A percentile compares a stretch with the other conserved stretches of the same genome.
phyloP scores from a whole-genome alignment of 2,797 vertebrate species.

The Pantherophis alleghaniensis region DNA sequence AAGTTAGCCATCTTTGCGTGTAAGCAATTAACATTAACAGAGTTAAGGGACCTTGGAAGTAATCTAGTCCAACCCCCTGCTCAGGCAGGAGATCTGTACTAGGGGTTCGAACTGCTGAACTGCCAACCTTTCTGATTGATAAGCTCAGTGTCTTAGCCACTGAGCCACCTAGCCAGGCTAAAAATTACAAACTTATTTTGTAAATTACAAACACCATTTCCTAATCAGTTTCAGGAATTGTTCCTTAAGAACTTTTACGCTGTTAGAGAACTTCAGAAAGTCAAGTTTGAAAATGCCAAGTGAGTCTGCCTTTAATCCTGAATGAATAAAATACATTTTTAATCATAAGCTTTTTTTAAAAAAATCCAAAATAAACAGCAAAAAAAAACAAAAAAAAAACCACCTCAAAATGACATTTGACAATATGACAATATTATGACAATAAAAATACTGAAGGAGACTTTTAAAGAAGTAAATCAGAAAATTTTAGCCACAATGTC shows the following conservation, averaged over 20 bases:
- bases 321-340: background rate
- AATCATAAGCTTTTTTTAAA: background rate
- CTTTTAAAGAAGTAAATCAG: background rate
- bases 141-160: no score
- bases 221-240: background rate
- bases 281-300: background rate
- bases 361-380: background rate
- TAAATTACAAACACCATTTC: background rate
- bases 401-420: background rate
- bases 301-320: background rate
- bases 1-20: background rate
- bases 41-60: no score
- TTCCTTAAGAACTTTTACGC: background rate
- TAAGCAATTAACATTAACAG: background rate
- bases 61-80: no score
- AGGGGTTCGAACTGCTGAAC: no score
- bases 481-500: background rate
- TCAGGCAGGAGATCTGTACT: no score
- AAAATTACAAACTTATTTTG: no score
- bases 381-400: background rate
- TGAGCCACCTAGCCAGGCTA: no score
- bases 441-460: background rate
- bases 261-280: background rate
- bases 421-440: background rate
- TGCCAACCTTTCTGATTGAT: no score